Evolutionary conservation across 2,113 vertebrate genomes (phyloP), one percentile per base, ranked within the genome.

Genomic region (Octodon degus): DNA sequence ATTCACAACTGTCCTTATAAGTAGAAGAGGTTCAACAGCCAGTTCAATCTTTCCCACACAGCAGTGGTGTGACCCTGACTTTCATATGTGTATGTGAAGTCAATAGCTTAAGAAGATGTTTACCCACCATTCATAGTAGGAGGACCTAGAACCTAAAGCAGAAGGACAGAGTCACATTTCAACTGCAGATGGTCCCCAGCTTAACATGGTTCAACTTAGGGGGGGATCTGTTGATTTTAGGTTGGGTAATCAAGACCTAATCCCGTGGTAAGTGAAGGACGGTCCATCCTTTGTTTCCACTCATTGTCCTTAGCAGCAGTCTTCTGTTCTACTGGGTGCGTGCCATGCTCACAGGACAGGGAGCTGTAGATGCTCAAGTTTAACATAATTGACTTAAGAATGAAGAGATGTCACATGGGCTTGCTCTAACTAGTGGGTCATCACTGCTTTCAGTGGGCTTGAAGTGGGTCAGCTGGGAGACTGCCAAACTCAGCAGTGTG

Each of bases 1-100:
- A n/a, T n/a, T 67, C 47, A 25, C 24, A 17, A 32, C 30, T 4
- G 0, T 47, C 10, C 22, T 22, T 19, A 0, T 0, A 40, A 27
- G 43, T 40, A 47, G 43, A 86, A 65, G 72, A 60, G 58, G 53
- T 43, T n/a, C n/a, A n/a, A n/a, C n/a, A n/a, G n/a, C n/a, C n/a
- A n/a, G n/a, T n/a, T n/a, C n/a, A n/a, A n/a, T n/a, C n/a, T n/a
- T n/a, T n/a, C n/a, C n/a, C n/a, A n/a, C n/a, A n/a, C n/a, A n/a
- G n/a, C n/a, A n/a, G n/a, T n/a, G n/a, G n/a, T n/a, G n/a, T n/a
- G n/a, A n/a, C n/a, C n/a, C n/a, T n/a, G n/a, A n/a, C n/a, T n/a
- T n/a, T n/a, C n/a, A n/a, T 76, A 1, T 92, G 79, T n/a, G 10
- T 74, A n/a, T 94, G 7, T 94, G 68, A n/a, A 60, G 16, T 86